A percentile compares a stretch with the other conserved stretches of the same genome.
These are phyloP conservation scores for Busseola fusca DNA, from an alignment of 2,888 invertebrate species.

Conservation along the genomic window DNA sequence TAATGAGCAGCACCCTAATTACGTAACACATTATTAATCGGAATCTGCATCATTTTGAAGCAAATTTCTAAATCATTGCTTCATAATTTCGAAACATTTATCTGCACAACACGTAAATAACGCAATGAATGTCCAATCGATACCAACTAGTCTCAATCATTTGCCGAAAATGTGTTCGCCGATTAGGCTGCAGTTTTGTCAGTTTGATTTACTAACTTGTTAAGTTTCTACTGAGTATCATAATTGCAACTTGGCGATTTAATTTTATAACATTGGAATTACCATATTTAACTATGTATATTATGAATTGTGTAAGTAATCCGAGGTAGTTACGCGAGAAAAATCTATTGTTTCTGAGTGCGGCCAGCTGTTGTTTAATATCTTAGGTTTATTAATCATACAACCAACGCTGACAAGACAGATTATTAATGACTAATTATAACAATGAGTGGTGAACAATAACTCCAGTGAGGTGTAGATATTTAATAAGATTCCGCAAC, in stretches of 20 bases:
- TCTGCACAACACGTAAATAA: no score
- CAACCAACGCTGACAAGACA: slow-evolving; percentile 76
- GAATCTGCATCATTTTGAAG: no score
- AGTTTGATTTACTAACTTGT: slow-evolving; percentile 50
- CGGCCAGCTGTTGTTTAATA: slow-evolving; percentile 67
- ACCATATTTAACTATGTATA: slow-evolving; percentile 39
- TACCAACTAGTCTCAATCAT: no score
- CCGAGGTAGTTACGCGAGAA: slow-evolving; percentile 45
- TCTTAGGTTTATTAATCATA: slow-evolving; percentile 75
- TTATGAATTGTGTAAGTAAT: slow-evolving; percentile 38
- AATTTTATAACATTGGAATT: slow-evolving; percentile 43
- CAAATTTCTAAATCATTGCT: no score
- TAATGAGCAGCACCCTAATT: no score
- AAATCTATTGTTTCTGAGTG: slow-evolving; percentile 57
- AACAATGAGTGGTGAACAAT: slow-evolving; percentile 84
- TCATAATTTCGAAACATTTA: no score
- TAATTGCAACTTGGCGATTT: slow-evolving; percentile 44
- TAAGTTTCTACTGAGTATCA: slow-evolving; percentile 45
- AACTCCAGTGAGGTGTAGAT: slow-evolving; percentile 75
- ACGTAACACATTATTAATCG: no score
- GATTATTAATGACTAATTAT: slow-evolving; percentile 85
- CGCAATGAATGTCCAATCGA: no score
- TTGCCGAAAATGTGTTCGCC: no score
- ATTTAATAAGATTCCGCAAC: slow-evolving; percentile 85
- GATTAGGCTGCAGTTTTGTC: no score